Conservation (phyloP, 2,113 vertebrate species). For the Scopus umbretta region DNA sequence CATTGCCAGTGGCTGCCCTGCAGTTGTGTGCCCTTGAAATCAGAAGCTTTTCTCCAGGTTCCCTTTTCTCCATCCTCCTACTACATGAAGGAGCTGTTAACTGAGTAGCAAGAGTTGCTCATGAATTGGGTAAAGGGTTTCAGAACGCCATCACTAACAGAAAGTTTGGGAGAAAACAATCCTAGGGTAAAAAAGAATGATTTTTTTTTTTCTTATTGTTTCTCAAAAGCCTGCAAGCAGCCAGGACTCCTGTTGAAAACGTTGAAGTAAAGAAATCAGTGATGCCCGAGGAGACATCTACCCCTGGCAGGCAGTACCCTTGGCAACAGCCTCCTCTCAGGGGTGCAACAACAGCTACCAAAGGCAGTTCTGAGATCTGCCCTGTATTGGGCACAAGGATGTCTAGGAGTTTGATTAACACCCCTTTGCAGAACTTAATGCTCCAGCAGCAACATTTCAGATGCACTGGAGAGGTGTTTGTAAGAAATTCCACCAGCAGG, state of each 20-base stretch:
- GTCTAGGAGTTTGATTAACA: background rate
- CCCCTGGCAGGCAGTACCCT: background rate
- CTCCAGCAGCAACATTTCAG: background rate
- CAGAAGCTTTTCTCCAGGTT: background rate
- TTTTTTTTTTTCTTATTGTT: background rate
- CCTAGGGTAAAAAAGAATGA: background rate
- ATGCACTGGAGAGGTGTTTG: background rate
- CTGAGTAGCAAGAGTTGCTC: background rate
- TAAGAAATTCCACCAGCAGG: background rate
- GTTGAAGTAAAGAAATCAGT: background rate
- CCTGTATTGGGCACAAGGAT: background rate
- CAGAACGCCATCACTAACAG: background rate
- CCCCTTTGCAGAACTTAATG: background rate
- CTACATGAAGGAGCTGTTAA: background rate
- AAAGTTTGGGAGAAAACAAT: background rate
- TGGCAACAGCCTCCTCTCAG: background rate
- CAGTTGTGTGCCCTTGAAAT: background rate
- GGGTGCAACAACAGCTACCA: background rate
- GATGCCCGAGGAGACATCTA: background rate
- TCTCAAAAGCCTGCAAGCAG: background rate
- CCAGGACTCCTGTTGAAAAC: background rate
- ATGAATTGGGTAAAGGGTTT: background rate
- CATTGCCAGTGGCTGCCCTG: background rate
- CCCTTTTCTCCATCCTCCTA: background rate
- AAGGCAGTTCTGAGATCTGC: background rate